Percentiles rank a stretch among this genome's conserved stretches.
phyloP scores from a whole-genome alignment of 2,797 vertebrate species.

The Chiloscyllium punctatum region DNA sequence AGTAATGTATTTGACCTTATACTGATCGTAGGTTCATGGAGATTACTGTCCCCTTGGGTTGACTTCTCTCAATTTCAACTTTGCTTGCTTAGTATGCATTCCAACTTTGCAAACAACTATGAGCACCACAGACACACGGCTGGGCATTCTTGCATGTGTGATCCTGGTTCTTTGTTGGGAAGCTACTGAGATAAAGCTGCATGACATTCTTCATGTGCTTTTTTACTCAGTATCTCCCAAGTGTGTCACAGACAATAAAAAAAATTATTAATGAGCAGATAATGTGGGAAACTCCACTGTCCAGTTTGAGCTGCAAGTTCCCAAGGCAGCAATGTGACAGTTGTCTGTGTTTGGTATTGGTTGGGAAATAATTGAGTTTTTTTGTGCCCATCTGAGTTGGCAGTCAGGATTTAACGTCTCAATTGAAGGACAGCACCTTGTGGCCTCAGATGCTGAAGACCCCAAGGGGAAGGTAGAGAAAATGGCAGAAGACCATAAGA shows the following conservation, averaged over 20 bases:
- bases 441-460: neutral
- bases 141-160: neutral
- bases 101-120: neutral
- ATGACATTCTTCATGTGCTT: neutral
- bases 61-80: neutral
- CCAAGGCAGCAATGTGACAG: neutral
- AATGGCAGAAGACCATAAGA: no score
- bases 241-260: neutral
- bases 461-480: no score
- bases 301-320: neutral
- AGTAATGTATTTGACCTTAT: neutral
- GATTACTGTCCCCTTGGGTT: neutral
- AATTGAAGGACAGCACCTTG: neutral
- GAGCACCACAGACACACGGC: no score
- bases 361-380: neutral
- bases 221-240: neutral
- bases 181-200: neutral
- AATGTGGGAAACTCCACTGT: neutral
- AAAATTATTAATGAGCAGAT: neutral
- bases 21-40: neutral
- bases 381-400: neutral
- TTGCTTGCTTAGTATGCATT: no score
- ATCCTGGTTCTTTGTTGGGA: neutral
- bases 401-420: neutral
- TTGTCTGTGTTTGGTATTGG: neutral